Conservation (phyloP, 2,113 vertebrate genomes). For the Neopipo cinnamomea region DNA sequence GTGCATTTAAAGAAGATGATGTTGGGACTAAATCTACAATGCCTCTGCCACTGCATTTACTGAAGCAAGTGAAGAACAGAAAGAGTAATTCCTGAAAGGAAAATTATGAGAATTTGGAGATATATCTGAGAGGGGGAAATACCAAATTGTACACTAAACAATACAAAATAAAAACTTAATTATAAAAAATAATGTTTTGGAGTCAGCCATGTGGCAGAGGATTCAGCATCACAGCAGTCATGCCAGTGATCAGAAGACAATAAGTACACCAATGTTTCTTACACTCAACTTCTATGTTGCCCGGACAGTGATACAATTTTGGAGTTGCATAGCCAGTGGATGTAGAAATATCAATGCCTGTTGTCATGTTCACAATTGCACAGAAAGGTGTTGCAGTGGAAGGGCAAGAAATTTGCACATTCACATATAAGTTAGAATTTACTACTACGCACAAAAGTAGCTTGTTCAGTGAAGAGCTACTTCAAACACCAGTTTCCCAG, state of each 20-base stretch:
- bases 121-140: not conserved
- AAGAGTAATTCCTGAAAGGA: not conserved
- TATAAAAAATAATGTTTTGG: not conserved
- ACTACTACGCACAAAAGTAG: rapidly evolving
- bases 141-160: not conserved
- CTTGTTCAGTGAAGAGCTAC: not conserved
- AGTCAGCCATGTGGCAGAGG: not conserved
- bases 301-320: not conserved
- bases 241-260: not conserved
- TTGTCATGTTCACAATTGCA: not conserved
- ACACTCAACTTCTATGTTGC: not conserved
- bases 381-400: not conserved
- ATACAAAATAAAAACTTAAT: not conserved
- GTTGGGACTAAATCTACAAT: not conserved
- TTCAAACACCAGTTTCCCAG: not conserved
- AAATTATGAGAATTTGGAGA: not conserved
- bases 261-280: not conserved
- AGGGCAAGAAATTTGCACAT: not conserved
- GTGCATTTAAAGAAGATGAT: not conserved
- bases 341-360: not conserved
- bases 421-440: not conserved
- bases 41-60: not conserved
- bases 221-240: not conserved
- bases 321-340: not conserved
- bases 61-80: not conserved